Percentiles rank a stretch among this genome's conserved stretches.
phyloP scores from a whole-genome alignment of 2,888 invertebrate species.

The Fragum fragum region DNA sequence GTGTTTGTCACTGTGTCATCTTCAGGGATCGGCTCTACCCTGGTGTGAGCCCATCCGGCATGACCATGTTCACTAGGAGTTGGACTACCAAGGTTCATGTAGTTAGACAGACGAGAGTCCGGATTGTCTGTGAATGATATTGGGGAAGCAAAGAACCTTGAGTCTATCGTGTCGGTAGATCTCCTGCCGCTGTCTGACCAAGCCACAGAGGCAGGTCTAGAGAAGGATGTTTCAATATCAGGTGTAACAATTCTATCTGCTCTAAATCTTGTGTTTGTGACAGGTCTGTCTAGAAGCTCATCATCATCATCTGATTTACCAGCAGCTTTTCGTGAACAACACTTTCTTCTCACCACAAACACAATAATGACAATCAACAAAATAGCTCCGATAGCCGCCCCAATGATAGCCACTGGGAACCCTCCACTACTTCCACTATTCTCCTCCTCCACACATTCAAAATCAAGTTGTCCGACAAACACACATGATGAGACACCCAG shows the following conservation, averaged over 20 bases:
- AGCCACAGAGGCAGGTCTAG: not conserved
- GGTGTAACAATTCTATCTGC: not conserved
- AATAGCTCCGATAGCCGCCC: slow-evolving; percentile 26
- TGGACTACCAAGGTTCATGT: not conserved
- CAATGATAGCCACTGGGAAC: slow-evolving; percentile 38
- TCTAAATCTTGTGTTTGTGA: slow-evolving; percentile 11
- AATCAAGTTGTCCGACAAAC: slow-evolving; percentile 74
- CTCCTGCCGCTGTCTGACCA: slow-evolving; percentile 38
- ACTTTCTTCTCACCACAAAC: not conserved
- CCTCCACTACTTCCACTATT: not conserved
- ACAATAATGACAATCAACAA: slow-evolving; percentile 26
- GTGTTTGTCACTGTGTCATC: not conserved
- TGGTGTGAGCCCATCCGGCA: no score
- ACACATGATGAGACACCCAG: slow-evolving; percentile 68
- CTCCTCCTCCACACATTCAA: slow-evolving; percentile 16
- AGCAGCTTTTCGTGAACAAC: not conserved
- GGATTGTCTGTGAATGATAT: slow-evolving; percentile 42
- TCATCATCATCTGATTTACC: slow-evolving; percentile 26
- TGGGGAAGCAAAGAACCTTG: slow-evolving; percentile 47
- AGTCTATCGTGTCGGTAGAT: slow-evolving; percentile 32
- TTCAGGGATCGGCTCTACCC: not conserved
- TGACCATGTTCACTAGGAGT: not conserved
- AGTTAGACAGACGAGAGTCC: slow-evolving; percentile 2
- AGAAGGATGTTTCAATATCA: slow-evolving; percentile 28
- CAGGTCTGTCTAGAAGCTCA: not conserved